A percentile compares a stretch with the other conserved stretches of the same genome.
These are phyloP conservation scores for Rhinoraja longicauda DNA, from an alignment of 2,797 vertebrate species.

Conservation along the genomic window DNA sequence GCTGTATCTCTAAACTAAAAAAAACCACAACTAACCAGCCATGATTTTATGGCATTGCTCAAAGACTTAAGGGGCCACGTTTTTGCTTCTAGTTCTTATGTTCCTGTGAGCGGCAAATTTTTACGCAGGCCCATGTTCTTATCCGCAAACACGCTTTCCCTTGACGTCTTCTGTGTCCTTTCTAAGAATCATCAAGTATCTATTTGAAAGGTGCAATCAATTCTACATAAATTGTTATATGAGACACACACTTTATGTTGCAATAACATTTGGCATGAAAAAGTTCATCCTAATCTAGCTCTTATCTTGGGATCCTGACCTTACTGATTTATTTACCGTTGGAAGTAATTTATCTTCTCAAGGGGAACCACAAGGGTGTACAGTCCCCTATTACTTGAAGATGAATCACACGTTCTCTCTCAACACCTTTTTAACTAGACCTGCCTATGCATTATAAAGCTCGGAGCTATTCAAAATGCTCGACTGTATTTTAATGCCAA, in stretches of 20 bases:
- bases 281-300: neutral
- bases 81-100: too few relatives aligned
- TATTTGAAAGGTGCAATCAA: slow-evolving; percentile 1
- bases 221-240: neutral
- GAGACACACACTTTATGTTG: neutral
- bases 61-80: too few relatives aligned
- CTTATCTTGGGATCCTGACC: neutral
- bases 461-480: neutral
- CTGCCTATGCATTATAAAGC: neutral
- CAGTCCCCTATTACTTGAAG: neutral
- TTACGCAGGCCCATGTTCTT: neutral
- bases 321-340: neutral
- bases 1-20: too few relatives aligned
- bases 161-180: neutral
- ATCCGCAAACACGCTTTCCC: neutral
- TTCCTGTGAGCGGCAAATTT: neutral
- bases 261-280: neutral
- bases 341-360: neutral
- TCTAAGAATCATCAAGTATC: neutral
- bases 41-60: too few relatives aligned
- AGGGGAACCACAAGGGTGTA: neutral
- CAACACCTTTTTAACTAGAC: neutral
- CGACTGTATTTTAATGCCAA: neutral
- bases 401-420: neutral
- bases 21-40: too few relatives aligned